phyloP scores from a whole-genome alignment of 1,140 invertebrate genomes.

The Glomeris maerens region DNA sequence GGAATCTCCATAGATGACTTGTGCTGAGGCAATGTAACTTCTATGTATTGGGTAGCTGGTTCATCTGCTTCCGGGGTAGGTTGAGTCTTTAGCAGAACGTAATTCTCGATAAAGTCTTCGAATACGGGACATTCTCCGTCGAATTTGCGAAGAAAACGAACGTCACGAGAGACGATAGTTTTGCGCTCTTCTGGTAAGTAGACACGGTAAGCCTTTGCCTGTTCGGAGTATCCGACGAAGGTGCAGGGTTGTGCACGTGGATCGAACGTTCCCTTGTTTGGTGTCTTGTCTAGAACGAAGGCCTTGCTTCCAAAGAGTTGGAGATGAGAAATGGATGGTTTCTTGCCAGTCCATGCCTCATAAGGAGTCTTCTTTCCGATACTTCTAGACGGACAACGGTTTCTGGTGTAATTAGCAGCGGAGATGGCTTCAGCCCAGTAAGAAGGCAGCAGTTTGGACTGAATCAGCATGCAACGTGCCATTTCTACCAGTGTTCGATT shows the following conservation, averaged over 20 bases:
- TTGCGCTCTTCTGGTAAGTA: not conserved
- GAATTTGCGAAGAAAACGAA: too few species aligned
- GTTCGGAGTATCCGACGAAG: constrained; percentile 1
- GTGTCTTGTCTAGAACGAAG: constrained; percentile 9
- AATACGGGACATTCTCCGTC: too few species aligned
- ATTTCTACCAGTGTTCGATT: constrained; percentile 24
- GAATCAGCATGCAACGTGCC: constrained; percentile 27
- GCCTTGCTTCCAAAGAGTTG: constrained; percentile 6
- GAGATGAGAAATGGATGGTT: constrained; percentile 10
- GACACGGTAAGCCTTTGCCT: constrained; percentile 1
- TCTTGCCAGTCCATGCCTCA: constrained; percentile 19
- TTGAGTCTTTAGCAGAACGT: too few species aligned
- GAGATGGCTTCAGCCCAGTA: constrained; percentile 35
- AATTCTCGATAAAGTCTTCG: too few species aligned
- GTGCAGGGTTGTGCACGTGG: not conserved
- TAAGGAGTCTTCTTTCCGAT: constrained; percentile 16
- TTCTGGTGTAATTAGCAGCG: constrained; percentile 30
- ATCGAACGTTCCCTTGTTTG: not conserved
- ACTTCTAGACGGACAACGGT: constrained; percentile 19
- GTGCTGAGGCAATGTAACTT: too few species aligned
- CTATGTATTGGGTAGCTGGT: too few species aligned
- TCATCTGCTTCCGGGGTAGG: too few species aligned
- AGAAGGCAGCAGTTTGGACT: constrained; percentile 24
- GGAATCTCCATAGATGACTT: too few species aligned
- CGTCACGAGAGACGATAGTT: not conserved